A percentile compares a stretch with the other conserved stretches of the same genome.
phyloP scores from a whole-genome alignment of 2,113 vertebrate species.

The Cyprichromis sp. region DNA sequence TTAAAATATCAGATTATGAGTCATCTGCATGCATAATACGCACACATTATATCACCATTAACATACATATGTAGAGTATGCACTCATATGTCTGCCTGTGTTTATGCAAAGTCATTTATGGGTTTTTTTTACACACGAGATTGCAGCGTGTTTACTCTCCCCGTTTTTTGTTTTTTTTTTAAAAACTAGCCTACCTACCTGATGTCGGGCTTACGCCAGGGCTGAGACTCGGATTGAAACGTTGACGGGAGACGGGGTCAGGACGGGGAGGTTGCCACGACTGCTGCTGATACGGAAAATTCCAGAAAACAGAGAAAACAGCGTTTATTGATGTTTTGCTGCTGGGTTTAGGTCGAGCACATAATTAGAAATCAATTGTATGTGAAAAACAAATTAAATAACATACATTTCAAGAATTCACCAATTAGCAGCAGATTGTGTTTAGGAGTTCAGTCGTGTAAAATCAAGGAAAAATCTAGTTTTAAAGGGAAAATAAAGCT shows the following conservation, averaged over 20 bases:
- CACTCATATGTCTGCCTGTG: background rate
- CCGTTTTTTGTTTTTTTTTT: rapidly evolving
- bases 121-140: background rate
- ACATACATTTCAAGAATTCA: background rate
- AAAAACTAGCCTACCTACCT: background rate
- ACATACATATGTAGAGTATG: background rate
- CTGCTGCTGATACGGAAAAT: background rate
- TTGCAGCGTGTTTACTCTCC: background rate
- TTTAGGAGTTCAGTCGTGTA: background rate
- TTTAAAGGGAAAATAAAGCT: background rate
- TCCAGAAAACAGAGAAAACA: background rate
- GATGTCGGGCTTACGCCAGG: background rate
- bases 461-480: background rate
- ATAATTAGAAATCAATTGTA: background rate
- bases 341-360: background rate
- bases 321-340: background rate
- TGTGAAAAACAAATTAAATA: background rate
- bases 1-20: background rate
- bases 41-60: background rate
- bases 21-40: background rate
- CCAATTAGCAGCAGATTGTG: background rate
- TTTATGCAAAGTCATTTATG: background rate
- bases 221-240: background rate
- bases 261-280: background rate
- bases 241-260: background rate